Percentiles rank a stretch among this genome's conserved stretches.
phyloP scores from a whole-genome alignment of 2,888 invertebrate genomes.

The Muschampia plurimacula region DNA sequence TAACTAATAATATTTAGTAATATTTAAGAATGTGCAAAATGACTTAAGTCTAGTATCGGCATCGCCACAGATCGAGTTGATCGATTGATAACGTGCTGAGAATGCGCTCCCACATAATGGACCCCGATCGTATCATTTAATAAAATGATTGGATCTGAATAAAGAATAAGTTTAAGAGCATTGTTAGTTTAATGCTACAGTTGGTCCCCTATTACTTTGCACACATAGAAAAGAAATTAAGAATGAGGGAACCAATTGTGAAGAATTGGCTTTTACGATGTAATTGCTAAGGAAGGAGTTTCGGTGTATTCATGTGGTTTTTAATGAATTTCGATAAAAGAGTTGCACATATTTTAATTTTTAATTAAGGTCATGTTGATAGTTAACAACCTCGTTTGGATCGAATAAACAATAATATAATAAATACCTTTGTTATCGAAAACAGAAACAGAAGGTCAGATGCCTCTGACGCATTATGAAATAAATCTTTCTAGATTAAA shows the following conservation, averaged over 20 bases:
- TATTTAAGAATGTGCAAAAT: background rate
- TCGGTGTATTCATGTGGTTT: background rate
- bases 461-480: slow-evolving; percentile 35
- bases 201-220: slow-evolving; percentile 14
- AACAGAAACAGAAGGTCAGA: slow-evolving; percentile 52
- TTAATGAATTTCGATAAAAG: slow-evolving; percentile 1
- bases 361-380: slow-evolving; percentile 53
- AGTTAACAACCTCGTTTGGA: slow-evolving; percentile 46
- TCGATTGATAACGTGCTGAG: slow-evolving; percentile 31
- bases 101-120: slow-evolving; percentile 37
- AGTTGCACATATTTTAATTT: background rate
- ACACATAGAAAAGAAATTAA: background rate
- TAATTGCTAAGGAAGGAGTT: background rate
- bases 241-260: background rate
- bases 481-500: background rate
- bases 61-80: background rate
- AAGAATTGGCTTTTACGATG: background rate
- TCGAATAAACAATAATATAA: slow-evolving; percentile 53
- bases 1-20: no score
- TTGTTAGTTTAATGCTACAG: slow-evolving; percentile 21
- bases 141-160: slow-evolving; percentile 36
- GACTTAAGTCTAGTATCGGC: background rate
- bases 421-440: slow-evolving; percentile 51
- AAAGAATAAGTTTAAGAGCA: slow-evolving; percentile 31
- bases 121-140: slow-evolving; percentile 33